Base-by-base conservation (phyloP, 2,113 vertebrate genomes). In the Butorides virescens region DNA sequence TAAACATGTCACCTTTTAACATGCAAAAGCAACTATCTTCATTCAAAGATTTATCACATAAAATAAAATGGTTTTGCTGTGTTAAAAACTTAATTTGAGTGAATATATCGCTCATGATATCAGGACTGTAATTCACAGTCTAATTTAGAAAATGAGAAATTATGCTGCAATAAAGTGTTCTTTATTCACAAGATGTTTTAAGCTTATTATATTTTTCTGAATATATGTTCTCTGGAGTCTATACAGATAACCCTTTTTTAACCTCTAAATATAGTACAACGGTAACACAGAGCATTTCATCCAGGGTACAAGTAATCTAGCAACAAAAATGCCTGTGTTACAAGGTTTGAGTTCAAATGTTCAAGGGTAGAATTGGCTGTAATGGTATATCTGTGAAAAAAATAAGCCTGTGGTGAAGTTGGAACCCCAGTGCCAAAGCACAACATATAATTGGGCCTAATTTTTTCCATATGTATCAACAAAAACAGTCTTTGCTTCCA, bases 401-500 rank as follows among this genome's bases (percentile, higher is more conserved):
- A 97, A 97, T 96, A 95, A 97, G 94, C 97, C 96, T 96, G 95
- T 97, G 97, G 98, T 95, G 96, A 97, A 98, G 84, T 78, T 97
- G 96, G 96, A 97, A 84, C 93, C 88, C 93, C 79, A n/a, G 94
- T 97, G 97, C 97, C 96, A 98, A 98, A 98, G 97, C 97, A 97
- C 97, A 97, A 97, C 96, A 96, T 97, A 97, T 98, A 98, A 98
- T 97, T 97, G 97, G 93, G 80, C 92, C 96, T 98, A 98, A 98
- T 98, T 97, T 98, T 97, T 98, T 97, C 98, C 98, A 98, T 98
- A 98, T 98, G 97, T 97, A 97, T 98, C 97, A 98, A 98, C 98
- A 98, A 96, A 98, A 98, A 97, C 97, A 98, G 97, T 90, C 93
- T 93, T 94, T 94, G 92, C 97, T 97, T 97, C 97, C 97, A 96